Evolutionary conservation across 37 sponge, comb jelly and placozoan genomes (phyloP).

Genomic region (Hexactinellida sp.): DNA sequence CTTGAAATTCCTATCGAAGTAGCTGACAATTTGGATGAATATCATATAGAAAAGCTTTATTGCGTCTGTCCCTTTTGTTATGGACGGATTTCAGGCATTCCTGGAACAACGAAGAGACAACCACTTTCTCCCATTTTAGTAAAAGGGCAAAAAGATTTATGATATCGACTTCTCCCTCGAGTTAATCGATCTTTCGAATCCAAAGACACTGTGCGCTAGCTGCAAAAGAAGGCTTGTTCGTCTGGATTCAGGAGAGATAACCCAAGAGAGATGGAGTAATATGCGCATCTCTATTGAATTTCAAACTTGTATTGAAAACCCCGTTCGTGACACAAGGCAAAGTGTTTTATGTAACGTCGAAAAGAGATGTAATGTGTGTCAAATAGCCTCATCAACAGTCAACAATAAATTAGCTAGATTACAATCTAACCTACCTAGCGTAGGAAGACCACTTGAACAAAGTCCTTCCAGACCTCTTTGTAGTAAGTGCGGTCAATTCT

Average conservation of each 20-base stretch:
- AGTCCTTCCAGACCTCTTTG: neutral
- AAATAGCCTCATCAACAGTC: slow-evolving; percentile 5
- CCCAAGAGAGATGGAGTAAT: neutral
- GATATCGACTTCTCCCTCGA: neutral
- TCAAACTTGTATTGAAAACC: neutral
- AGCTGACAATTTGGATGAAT: neutral
- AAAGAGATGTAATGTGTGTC: slow-evolving; percentile 1
- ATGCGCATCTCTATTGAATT: neutral
- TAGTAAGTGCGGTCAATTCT: slow-evolving; percentile 6
- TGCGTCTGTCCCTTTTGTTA: slow-evolving; percentile 11
- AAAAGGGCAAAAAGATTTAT: neutral
- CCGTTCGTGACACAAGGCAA: neutral
- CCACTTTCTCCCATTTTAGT: neutral
- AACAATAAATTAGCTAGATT: neutral
- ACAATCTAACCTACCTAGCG: neutral
- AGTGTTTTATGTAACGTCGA: neutral
- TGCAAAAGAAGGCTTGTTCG: slow-evolving; percentile 1
- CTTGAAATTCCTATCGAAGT: neutral
- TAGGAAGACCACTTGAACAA: slow-evolving; percentile 15
- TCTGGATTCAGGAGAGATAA: neutral
- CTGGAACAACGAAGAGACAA: neutral
- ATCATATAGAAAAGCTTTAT: neutral
- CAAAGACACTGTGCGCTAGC: neutral
- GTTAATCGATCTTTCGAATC: neutral
- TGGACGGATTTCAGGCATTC: neutral